These are phyloP conservation scores for Stichodactyla helianthus DNA, from an alignment of 64 coral and sea anemone genomes.

Conservation along the genomic window DNA sequence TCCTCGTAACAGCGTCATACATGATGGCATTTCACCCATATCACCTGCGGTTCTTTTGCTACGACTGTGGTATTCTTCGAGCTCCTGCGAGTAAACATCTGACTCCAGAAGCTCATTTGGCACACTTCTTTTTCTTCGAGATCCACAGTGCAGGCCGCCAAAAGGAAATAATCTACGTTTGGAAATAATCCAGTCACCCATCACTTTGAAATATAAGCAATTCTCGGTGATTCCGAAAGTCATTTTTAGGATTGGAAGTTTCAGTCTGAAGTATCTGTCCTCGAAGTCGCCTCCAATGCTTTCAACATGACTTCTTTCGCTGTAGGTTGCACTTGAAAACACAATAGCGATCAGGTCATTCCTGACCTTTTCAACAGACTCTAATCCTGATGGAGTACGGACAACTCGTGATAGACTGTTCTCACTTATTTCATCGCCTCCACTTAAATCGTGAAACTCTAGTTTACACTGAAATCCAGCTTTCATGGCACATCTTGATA, in stretches of 20 bases:
- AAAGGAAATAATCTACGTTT: constrained; percentile 72
- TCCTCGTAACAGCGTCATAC: constrained; percentile 47
- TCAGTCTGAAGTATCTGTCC: constrained; percentile 83
- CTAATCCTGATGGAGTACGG: constrained; percentile 87
- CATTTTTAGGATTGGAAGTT: constrained; percentile 85
- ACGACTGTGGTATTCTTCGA: constrained; percentile 47
- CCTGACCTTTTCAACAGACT: constrained; percentile 59
- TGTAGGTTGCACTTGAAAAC: constrained; percentile 89
- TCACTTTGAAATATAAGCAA: constrained; percentile 68
- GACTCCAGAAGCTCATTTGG: constrained; percentile 63
- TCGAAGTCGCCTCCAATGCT: constrained; percentile 90
- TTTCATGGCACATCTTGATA: constrained; percentile 58
- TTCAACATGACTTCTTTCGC: too few relatives aligned
- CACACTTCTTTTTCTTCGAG: constrained; percentile 59
- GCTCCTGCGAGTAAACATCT: constrained; percentile 79
- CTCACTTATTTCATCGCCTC: constrained; percentile 47
- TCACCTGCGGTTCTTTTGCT: constrained; percentile 17
- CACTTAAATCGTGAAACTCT: constrained; percentile 74
- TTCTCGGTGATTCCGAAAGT: constrained; percentile 84
- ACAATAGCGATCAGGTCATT: constrained; percentile 45
- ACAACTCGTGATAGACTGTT: constrained; percentile 70
- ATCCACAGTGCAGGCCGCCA: constrained; percentile 68
- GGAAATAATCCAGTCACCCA: constrained; percentile 49
- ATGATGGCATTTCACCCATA: constrained; percentile 38
- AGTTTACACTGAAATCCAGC: constrained; percentile 84